Evolutionary conservation across 1,140 invertebrate genomes (phyloP).

Genomic region (Drosophila nigrodunni): DNA sequence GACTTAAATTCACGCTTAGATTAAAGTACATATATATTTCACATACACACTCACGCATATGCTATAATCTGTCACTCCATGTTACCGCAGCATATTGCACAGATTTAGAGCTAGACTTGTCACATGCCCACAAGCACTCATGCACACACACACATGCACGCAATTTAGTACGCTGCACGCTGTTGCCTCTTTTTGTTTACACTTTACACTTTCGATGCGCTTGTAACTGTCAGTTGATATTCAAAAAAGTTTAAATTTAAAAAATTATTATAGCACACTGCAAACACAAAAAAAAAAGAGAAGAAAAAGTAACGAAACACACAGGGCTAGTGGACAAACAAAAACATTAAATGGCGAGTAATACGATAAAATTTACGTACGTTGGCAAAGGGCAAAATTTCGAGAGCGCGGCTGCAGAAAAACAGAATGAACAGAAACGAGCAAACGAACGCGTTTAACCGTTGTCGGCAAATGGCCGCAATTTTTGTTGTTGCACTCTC

Average conservation of each 20-base stretch:
- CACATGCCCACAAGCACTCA: conserved; percentile 21
- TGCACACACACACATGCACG: conserved; percentile 7
- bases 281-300: background rate
- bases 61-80: background rate
- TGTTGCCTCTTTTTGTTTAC: conserved; percentile 23
- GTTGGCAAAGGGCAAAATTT: conserved; percentile 31
- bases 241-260: background rate
- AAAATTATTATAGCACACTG: conserved; percentile 12
- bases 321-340: conserved; percentile 16
- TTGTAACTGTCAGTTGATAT: conserved; percentile 13
- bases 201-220: conserved; percentile 11
- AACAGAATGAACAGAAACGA: conserved; percentile 29
- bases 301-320: conserved; percentile 19
- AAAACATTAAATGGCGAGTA: conserved; percentile 20
- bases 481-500: conserved; percentile 48
- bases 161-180: background rate
- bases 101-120: conserved; percentile 52
- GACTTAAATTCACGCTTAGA: background rate
- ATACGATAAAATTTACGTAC: conserved; percentile 36
- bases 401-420: conserved; percentile 26
- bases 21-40: background rate
- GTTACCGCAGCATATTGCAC: conserved; percentile 37
- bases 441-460: conserved; percentile 52
- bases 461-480: conserved; percentile 55
- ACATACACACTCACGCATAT: background rate